phyloP scores from a whole-genome alignment of 2,888 invertebrate genomes.

The Galerucella nymphaeae region DNA sequence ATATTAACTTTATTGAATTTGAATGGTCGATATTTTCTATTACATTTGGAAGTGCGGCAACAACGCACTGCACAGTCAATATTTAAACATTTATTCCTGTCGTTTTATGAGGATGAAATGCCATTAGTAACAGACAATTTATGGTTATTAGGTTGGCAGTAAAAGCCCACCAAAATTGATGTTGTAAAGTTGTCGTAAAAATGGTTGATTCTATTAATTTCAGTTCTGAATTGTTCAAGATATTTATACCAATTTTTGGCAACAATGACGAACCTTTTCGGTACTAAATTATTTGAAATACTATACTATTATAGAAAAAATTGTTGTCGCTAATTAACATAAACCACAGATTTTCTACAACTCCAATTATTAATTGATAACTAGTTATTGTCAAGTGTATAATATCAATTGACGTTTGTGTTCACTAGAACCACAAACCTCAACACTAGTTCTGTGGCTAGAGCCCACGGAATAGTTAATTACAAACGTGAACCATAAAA shows the following conservation, averaged over 20 bases:
- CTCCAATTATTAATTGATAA: too few species aligned
- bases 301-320: too few species aligned
- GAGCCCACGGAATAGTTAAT: too few species aligned
- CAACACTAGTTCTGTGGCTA: too few species aligned
- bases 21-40: neutral
- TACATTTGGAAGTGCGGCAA: neutral
- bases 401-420: too few species aligned
- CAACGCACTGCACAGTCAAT: neutral
- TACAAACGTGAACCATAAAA: too few species aligned
- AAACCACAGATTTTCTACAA: too few species aligned
- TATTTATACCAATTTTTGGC: neutral
- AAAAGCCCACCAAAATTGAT: conserved; percentile 5
- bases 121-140: conserved; percentile 8
- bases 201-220: conserved; percentile 4
- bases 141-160: conserved; percentile 1
- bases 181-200: conserved; percentile 2
- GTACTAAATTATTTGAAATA: too few species aligned
- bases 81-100: conserved; percentile 1
- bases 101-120: conserved; percentile 4
- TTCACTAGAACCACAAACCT: too few species aligned
- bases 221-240: neutral
- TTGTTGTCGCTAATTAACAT: too few species aligned
- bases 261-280: neutral
- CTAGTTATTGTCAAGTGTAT: too few species aligned
- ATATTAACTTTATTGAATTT: neutral